Conservation (phyloP, 35 echinoderm and acorn worm genomes). For the Holothuria glaberrima region DNA sequence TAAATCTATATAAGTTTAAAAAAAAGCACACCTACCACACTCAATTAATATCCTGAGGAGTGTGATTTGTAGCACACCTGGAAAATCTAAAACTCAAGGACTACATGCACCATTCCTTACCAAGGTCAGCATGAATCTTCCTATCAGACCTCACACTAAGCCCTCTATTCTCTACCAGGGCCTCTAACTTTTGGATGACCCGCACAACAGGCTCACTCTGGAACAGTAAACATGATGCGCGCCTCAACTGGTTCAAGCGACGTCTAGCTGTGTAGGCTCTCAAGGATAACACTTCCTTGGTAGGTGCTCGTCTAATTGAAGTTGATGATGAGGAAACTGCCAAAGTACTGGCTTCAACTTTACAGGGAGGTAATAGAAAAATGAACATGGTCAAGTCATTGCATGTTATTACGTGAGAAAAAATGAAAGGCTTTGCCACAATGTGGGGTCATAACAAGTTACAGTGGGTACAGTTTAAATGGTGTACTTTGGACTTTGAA, state of each 20-base stretch:
- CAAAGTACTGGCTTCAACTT: constrained; percentile 86
- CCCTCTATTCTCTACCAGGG: constrained; percentile 79
- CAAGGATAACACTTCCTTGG: constrained; percentile 90
- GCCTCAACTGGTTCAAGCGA: constrained; percentile 70
- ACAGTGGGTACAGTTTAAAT: too few relatives aligned
- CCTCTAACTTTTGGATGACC: constrained; percentile 88
- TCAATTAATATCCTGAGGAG: too few relatives aligned
- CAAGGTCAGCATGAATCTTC: constrained; percentile 89
- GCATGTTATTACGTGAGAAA: too few relatives aligned
- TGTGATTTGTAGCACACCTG: too few relatives aligned
- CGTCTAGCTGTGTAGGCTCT: constrained; percentile 91
- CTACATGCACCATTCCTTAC: constrained; percentile 48
- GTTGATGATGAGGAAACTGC: constrained; percentile 49
- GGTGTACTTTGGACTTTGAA: too few relatives aligned
- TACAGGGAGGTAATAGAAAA: neutral
- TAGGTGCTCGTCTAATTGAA: constrained; percentile 70
- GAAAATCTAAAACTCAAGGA: too few relatives aligned
- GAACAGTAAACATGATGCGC: constrained; percentile 87
- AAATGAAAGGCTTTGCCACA: too few relatives aligned
- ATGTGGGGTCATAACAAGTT: too few relatives aligned
- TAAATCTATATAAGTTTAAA: too few relatives aligned
- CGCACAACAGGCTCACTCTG: constrained; percentile 91
- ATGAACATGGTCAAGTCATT: neutral
- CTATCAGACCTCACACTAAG: constrained; percentile 72
- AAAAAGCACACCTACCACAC: too few relatives aligned